Conservation (phyloP, 2,888 invertebrate species). For the Cartodere bifasciata region DNA sequence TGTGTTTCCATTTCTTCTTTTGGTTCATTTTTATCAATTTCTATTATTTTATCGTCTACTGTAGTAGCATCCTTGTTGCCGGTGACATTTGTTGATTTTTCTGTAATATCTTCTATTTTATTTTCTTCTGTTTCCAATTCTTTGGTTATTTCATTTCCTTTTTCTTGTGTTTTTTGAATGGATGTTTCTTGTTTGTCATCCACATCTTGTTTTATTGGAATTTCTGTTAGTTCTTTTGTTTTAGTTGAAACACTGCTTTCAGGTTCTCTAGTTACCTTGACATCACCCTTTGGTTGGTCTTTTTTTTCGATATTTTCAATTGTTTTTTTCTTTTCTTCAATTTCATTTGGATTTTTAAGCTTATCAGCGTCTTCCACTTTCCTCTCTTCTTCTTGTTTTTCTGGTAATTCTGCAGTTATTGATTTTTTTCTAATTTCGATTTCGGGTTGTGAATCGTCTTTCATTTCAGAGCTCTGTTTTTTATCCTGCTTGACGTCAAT, state of each 20-base stretch:
- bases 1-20: constrained; percentile 10
- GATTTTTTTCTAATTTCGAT: too few species aligned
- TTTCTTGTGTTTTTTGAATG: not conserved
- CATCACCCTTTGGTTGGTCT: too few species aligned
- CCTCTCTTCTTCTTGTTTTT: constrained; percentile 14
- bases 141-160: not conserved
- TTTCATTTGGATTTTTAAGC: too few species aligned
- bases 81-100: not conserved
- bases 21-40: constrained; percentile 10
- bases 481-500: too few species aligned
- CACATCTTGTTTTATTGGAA: too few species aligned
- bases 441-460: too few species aligned
- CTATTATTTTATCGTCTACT: constrained; percentile 10
- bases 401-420: constrained; percentile 13
- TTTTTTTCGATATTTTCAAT: too few species aligned
- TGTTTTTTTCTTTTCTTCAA: too few species aligned
- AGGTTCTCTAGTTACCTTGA: constrained; percentile 3
- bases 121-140: too few species aligned
- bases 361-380: constrained; percentile 12
- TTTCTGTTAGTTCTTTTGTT: too few species aligned
- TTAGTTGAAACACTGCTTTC: constrained; percentile 4
- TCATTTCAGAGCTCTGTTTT: too few species aligned
- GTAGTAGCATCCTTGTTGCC: constrained; percentile 8
- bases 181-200: too few species aligned
- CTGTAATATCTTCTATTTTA: not conserved